phyloP scores from a whole-genome alignment of 2,113 vertebrate species.

The Dicentrarchus labrax region DNA sequence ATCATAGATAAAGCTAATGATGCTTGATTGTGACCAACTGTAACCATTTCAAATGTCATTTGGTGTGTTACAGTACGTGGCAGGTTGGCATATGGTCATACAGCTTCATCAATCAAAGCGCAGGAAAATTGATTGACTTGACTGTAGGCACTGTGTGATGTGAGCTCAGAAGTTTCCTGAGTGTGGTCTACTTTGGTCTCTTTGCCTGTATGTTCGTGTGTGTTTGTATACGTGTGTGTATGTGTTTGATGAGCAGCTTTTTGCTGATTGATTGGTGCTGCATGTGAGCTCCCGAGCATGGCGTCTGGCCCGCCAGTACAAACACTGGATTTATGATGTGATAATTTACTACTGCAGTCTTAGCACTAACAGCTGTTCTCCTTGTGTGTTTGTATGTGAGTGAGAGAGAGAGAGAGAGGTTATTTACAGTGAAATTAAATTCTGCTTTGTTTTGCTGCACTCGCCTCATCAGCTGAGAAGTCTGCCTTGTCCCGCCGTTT shows the following conservation, averaged over 20 bases:
- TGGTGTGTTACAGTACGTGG: background rate
- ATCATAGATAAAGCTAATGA: background rate
- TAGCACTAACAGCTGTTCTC: slow-evolving; percentile 40
- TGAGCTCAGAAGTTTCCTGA: background rate
- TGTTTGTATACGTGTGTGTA: background rate
- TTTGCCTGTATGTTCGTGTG: background rate
- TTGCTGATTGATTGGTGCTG: slow-evolving; percentile 31
- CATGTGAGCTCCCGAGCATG: slow-evolving; percentile 19
- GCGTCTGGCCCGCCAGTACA: background rate
- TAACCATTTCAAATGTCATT: background rate
- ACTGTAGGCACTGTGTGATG: background rate
- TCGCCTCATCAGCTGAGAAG: slow-evolving; percentile 10
- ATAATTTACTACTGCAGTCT: slow-evolving; percentile 42
- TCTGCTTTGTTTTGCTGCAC: slow-evolving; percentile 13
- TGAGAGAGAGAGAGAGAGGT: background rate
- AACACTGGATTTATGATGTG: slow-evolving; percentile 55
- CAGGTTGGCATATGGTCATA: background rate
- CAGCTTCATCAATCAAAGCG: background rate
- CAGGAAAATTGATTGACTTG: background rate
- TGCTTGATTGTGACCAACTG: background rate
- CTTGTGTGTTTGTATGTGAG: background rate
- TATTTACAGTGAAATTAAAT: slow-evolving; percentile 62
- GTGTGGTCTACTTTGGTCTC: background rate
- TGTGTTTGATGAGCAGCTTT: slow-evolving; percentile 26
- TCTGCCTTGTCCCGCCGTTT: background rate